Conservation (phyloP, 1,140 invertebrate genomes). For the Palaemon carinicauda region DNA sequence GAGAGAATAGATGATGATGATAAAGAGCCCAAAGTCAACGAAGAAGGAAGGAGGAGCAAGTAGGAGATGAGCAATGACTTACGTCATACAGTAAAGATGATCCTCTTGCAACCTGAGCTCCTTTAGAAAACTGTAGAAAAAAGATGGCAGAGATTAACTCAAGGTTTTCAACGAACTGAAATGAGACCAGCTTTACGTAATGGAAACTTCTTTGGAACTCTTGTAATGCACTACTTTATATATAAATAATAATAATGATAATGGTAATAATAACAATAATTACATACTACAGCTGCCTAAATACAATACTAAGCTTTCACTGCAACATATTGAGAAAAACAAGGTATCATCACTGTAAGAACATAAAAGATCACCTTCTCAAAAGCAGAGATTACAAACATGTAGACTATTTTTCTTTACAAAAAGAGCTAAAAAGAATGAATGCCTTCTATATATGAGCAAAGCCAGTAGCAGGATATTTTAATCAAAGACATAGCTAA, state of each 20-base stretch:
- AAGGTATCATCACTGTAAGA: too few relatives aligned
- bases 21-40: constrained; percentile 40
- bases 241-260: constrained; percentile 14
- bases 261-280: not conserved
- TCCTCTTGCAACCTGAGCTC: constrained; percentile 57
- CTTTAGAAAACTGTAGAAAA: constrained; percentile 57
- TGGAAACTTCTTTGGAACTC: constrained; percentile 4
- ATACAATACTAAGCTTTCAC: too few relatives aligned
- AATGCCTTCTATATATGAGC: too few relatives aligned
- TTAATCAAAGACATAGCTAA: too few relatives aligned
- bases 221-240: not conserved
- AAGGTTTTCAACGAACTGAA: constrained; percentile 26
- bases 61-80: constrained; percentile 47
- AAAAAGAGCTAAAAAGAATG: too few relatives aligned
- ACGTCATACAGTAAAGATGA: constrained; percentile 50
- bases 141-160: constrained; percentile 50
- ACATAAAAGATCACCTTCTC: too few relatives aligned
- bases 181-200: constrained; percentile 18
- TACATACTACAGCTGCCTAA: not conserved
- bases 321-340: too few relatives aligned
- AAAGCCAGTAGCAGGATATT: too few relatives aligned
- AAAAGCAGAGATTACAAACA: too few relatives aligned
- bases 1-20: not conserved
- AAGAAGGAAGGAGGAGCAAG: constrained; percentile 29
- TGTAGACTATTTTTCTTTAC: too few relatives aligned